Conservation (phyloP, 2,888 invertebrate genomes). For the Rapana venosa region DNA sequence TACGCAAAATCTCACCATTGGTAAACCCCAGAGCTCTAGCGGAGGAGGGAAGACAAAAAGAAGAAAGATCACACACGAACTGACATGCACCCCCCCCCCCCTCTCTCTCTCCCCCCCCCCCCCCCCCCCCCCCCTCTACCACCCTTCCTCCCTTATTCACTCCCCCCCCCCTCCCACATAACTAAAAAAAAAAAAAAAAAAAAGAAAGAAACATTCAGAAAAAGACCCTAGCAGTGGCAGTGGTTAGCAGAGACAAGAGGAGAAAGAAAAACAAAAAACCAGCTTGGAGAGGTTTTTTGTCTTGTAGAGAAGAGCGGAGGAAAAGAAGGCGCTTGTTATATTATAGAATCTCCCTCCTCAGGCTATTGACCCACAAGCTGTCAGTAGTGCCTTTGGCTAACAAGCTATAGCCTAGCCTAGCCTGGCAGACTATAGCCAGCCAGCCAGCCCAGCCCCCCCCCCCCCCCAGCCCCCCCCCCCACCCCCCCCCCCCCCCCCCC, state of each 20-base stretch:
- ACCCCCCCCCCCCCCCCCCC: no score
- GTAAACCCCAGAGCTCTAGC: no score
- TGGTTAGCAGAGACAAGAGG: background rate
- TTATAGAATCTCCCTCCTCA: conserved; percentile 20
- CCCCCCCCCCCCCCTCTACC: background rate
- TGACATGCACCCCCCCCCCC: background rate
- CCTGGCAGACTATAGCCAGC: no score
- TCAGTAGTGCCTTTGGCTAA: background rate
- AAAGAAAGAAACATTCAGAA: background rate
- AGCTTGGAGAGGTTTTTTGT: background rate
- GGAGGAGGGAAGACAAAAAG: no score
- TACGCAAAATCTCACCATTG: no score
- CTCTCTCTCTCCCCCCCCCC: background rate
- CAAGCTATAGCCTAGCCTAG: no score
- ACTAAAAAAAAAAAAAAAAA: background rate
- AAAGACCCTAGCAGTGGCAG: background rate
- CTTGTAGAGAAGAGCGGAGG: background rate
- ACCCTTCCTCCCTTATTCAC: background rate
- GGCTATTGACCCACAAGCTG: conserved; percentile 10
- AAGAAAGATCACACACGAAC: background rate
- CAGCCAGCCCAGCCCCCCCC: no score
- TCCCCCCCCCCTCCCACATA: background rate
- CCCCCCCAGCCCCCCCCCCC: no score
- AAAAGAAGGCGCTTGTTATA: conserved; percentile 10
- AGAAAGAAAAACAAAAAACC: conserved; percentile 3